Base-by-base conservation (phyloP, 2,113 vertebrate species). In the Saguinus midas region DNA sequence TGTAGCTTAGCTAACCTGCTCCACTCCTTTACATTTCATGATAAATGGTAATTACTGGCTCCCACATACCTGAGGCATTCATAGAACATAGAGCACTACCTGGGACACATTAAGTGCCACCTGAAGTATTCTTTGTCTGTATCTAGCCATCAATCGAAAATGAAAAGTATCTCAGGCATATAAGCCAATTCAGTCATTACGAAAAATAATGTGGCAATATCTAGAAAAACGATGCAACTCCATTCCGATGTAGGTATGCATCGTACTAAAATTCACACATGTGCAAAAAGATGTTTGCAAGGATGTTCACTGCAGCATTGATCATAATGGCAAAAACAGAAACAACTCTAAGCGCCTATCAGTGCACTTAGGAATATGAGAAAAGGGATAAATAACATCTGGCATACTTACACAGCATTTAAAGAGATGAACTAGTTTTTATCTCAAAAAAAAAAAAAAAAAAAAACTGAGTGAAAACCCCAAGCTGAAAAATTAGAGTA, bases 391-490 rank as follows among this genome's bases (percentile, higher is more conserved):
- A 92, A 78, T 73, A 78, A 87, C n/a, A 13, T 13, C 25, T 81
- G 50, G 14, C 35, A 50, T 72, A 76, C 25, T 92, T 90, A 66
- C 9, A 78, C 0, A 75, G 78, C 35, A 93, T 82, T 91, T 57
- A 94, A 58, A 94, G 35, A 25, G 80, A 84, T 66, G 52, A 90
- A 52, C 8, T 85, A 73, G 35, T 16, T 73, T 78, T 96, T 88
- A 90, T 64, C 37, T 87, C 55, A 87, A 84, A 93, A 76, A 84
- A n/a, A 94, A 94, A 95, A 1, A 12, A 87, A 84, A 93, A 76
- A 84, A 43, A 94, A 94, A 93, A 93, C 1, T 16, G 37, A 91
- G 32, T 75, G 55, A 93, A 93, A 87, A 92, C 79, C 32, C 50
- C 14, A 87, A 87, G 50, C 17, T 83, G 52, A 96, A 92, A 90